These are phyloP conservation scores for Stegastes partitus DNA, from an alignment of 2,113 vertebrate species.

Conservation along the genomic window DNA sequence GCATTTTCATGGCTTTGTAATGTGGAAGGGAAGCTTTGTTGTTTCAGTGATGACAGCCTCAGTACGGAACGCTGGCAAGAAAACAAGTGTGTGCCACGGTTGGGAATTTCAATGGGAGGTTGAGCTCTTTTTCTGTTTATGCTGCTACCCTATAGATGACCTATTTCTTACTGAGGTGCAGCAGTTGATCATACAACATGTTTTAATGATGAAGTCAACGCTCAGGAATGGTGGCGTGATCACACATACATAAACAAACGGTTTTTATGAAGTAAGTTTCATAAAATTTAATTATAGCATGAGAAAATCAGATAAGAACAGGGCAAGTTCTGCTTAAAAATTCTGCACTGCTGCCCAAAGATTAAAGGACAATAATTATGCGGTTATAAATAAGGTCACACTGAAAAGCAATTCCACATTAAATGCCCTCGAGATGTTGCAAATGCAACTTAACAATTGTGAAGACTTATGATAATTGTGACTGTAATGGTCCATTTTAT, in stretches of 20 bases:
- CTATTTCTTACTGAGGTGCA: constrained; percentile 36
- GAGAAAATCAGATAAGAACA: background rate
- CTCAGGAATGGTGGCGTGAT: background rate
- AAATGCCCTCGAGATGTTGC: constrained; percentile 20
- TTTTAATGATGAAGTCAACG: constrained; percentile 8
- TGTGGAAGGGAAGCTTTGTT: constrained; percentile 47
- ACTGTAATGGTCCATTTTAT: constrained; percentile 36
- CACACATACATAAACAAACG: no score
- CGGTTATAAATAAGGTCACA: background rate
- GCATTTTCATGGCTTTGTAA: constrained; percentile 36
- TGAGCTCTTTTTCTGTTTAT: constrained; percentile 21
- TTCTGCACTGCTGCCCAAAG: background rate
- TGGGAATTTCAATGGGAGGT: constrained; percentile 53
- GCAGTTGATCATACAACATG: constrained; percentile 7
- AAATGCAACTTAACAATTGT: constrained; percentile 24
- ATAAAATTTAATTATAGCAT: background rate
- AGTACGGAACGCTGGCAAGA: constrained; percentile 46
- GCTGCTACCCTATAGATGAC: constrained; percentile 44
- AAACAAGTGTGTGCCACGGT: constrained; percentile 38
- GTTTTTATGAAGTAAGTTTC: no score
- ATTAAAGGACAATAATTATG: constrained; percentile 6
- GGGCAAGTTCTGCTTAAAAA: background rate
- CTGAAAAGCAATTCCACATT: constrained; percentile 15
- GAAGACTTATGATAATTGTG: constrained; percentile 11
- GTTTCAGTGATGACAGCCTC: constrained; percentile 53